Base-by-base conservation (phyloP, 2,113 vertebrate species). In the Melanostigma gelatinosum region DNA sequence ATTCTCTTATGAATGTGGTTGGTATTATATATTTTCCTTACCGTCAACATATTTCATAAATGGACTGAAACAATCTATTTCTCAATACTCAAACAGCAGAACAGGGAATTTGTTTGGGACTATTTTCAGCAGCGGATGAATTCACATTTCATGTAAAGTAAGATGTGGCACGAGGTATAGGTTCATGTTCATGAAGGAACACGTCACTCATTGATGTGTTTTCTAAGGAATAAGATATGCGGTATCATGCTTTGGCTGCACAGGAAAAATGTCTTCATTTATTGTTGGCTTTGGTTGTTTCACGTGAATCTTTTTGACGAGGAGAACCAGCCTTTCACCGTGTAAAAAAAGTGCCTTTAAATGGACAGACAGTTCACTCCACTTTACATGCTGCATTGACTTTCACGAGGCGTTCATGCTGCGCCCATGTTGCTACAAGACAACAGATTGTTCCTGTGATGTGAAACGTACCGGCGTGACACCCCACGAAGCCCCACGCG, bases 371-470 rank as follows among this genome's bases (percentile, higher is more conserved):
- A 20, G 32, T 11, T 8, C 6, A 0, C 27, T 18, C 72, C 34
- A 15, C 46, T 40, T 6, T 24, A 22, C 60, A 67, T 40, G 71
- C 75, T 27, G 27, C 58, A 34, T 68, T 77, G 74, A 75, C 54
- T 87, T 78, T 74, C 54, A 64, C 3, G 32, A 72, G 63, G 75
- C 68, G 46, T 69, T 66, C 71, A 12, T 5, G 72, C 36, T 5
- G 72, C 36, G 32, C 71, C 77, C 66, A 0, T 74, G 80, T 75
- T 24, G 62, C 79, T 36, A 76, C 85, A 68, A 65, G 50, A 58
- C 48, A 63, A 62, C 85, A 86, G 75, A 76, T 77, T 74, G 77
- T 69, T 42, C 67, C 79, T 12, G 67, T n/a, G 66, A 83, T 87
- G 79, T 75, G 68, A 77, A 64, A 73, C 4, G 71, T 29, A 22